Percentiles rank a stretch among this genome's conserved stretches.
Evolutionary conservation across 2,797 vertebrate genomes (phyloP).

Genomic region (Passerculus sandwichensis): DNA sequence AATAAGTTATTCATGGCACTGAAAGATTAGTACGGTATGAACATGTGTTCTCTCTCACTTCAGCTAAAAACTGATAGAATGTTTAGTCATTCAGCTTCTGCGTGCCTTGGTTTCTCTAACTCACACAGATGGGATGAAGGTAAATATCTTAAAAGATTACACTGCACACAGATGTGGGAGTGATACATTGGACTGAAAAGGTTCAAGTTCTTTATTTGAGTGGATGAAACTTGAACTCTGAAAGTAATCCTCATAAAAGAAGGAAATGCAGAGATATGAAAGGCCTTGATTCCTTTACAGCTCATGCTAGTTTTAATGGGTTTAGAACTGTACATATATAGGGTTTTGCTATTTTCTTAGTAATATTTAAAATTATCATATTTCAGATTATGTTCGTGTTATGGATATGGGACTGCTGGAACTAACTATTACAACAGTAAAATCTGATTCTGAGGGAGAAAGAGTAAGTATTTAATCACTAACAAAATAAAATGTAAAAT

Average conservation of each 20-base stretch:
- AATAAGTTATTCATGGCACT: not conserved
- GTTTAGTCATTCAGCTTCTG: not conserved
- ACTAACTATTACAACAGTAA: conserved; percentile 91
- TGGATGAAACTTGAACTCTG: not conserved
- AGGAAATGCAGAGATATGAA: not conserved
- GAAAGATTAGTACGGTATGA: not conserved
- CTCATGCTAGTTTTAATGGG: not conserved
- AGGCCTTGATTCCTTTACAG: not conserved
- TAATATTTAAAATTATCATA: not conserved
- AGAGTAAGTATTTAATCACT: conserved; percentile 78
- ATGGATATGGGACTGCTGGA: conserved; percentile 97
- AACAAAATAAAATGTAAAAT: not conserved
- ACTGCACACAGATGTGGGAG: not conserved
- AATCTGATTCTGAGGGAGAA: conserved; percentile 85
- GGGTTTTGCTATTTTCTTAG: not conserved
- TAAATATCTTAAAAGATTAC: not conserved
- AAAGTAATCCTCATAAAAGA: not conserved
- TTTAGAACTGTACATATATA: not conserved
- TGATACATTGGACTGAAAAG: not conserved
- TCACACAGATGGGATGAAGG: not conserved
- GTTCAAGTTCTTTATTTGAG: not conserved
- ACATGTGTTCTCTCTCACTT: not conserved
- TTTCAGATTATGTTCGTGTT: conserved; percentile 94
- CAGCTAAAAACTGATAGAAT: not conserved
- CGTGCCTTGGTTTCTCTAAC: not conserved